Conservation (phyloP, 2,888 invertebrate species). For the Lithophane leautieri region DNA sequence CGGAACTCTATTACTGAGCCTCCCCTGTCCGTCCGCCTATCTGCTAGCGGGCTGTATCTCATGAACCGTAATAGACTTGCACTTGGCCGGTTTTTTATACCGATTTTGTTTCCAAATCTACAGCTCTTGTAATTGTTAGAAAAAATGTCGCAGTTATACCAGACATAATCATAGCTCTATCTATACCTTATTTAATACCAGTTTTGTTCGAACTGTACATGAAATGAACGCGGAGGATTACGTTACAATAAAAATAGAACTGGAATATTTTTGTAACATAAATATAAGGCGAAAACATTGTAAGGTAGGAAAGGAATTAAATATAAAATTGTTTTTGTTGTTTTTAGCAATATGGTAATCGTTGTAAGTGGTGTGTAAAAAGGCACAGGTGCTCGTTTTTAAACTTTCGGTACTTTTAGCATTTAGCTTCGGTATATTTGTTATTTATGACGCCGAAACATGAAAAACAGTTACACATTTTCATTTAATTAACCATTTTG, state of each 20-base stretch:
- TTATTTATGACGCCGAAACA: conserved; percentile 54
- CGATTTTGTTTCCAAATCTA: not conserved
- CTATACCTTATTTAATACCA: no score
- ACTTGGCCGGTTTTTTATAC: not conserved
- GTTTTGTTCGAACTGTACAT: not conserved
- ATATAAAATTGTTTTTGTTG: conserved; percentile 26
- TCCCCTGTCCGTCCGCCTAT: no score
- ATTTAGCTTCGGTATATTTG: conserved; percentile 40
- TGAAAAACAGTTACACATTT: conserved; percentile 48
- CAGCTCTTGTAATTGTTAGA: not conserved
- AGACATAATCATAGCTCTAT: not conserved
- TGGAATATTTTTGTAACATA: conserved; percentile 18
- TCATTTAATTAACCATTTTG: conserved; percentile 41
- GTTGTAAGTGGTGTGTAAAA: conserved; percentile 31
- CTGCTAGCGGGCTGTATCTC: no score
- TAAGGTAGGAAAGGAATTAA: conserved; percentile 14
- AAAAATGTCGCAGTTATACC: not conserved
- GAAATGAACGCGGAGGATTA: conserved; percentile 13
- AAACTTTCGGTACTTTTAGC: conserved; percentile 39
- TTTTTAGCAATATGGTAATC: conserved; percentile 32
- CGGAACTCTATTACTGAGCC: no score
- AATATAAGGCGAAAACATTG: conserved; percentile 20
- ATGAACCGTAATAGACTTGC: no score
- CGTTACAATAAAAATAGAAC: conserved; percentile 8
- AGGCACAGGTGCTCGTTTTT: conserved; percentile 37